phyloP scores from a whole-genome alignment of 2,888 invertebrate genomes.

The Teleiodes luculella region DNA sequence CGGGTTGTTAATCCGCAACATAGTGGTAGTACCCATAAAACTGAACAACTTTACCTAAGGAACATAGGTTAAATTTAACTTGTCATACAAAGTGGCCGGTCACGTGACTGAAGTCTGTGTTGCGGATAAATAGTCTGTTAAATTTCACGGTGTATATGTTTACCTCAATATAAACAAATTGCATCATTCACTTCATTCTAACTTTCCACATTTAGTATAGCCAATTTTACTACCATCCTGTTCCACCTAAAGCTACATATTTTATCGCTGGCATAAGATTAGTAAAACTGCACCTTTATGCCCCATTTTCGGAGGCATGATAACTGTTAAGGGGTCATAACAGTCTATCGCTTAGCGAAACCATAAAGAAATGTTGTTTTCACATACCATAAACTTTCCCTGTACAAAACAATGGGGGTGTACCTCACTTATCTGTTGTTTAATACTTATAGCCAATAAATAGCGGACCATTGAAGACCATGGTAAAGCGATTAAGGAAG shows the following conservation, averaged over 20 bases:
- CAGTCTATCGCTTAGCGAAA: slow-evolving; percentile 16
- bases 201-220: too few species aligned
- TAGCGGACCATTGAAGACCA: background rate
- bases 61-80: too few species aligned
- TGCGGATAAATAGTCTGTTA: too few species aligned
- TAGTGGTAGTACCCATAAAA: too few species aligned
- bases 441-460: slow-evolving; percentile 12
- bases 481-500: background rate
- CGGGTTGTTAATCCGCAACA: too few species aligned
- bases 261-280: slow-evolving; percentile 10
- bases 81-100: too few species aligned
- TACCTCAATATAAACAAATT: too few species aligned
- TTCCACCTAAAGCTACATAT: background rate
- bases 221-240: too few species aligned
- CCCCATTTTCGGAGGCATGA: slow-evolving; percentile 10
- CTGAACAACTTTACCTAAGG: too few species aligned
- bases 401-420: background rate
- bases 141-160: too few species aligned
- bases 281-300: slow-evolving; percentile 1
- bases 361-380: slow-evolving; percentile 15
- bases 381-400: slow-evolving; percentile 6
- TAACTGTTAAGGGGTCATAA: slow-evolving; percentile 16
- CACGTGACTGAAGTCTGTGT: too few species aligned
- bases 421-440: slow-evolving; percentile 8
- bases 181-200: too few species aligned